Conservation (phyloP, 2,888 invertebrate genomes). For the Argyresthia goedartella region DNA sequence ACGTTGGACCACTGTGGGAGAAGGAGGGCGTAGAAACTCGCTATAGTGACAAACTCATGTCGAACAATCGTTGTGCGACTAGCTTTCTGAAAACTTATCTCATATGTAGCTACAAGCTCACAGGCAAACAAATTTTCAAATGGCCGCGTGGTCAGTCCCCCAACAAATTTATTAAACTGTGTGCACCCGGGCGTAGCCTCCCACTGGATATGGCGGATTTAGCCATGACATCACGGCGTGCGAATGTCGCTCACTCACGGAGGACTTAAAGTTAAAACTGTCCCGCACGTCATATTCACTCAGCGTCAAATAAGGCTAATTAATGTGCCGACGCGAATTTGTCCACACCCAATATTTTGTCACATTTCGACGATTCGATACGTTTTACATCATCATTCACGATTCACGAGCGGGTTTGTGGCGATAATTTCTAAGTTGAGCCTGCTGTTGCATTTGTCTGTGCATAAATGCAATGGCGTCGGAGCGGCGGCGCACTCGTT, state of each 20-base stretch:
- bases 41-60: too few relatives aligned
- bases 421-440: background rate
- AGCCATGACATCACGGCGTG: conserved; percentile 30
- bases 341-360: conserved; percentile 1
- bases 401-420: background rate
- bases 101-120: too few relatives aligned
- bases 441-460: background rate
- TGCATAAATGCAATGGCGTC: conserved; percentile 11
- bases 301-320: conserved; percentile 3
- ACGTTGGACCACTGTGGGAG: too few relatives aligned
- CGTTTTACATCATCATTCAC: background rate
- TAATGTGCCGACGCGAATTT: background rate
- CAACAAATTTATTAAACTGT: conserved; percentile 2
- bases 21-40: too few relatives aligned
- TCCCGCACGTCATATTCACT: background rate
- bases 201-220: conserved; percentile 18
- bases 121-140: background rate
- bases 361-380: background rate
- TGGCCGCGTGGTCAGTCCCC: background rate
- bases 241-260: conserved; percentile 5
- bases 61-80: too few relatives aligned
- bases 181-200: conserved; percentile 19
- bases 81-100: too few relatives aligned
- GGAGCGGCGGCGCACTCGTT: conserved; percentile 31
- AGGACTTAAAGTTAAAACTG: background rate